Percentiles rank a stretch among this genome's conserved stretches.
phyloP scores from a whole-genome alignment of 2,888 invertebrate genomes.

The Sycophila texana region DNA sequence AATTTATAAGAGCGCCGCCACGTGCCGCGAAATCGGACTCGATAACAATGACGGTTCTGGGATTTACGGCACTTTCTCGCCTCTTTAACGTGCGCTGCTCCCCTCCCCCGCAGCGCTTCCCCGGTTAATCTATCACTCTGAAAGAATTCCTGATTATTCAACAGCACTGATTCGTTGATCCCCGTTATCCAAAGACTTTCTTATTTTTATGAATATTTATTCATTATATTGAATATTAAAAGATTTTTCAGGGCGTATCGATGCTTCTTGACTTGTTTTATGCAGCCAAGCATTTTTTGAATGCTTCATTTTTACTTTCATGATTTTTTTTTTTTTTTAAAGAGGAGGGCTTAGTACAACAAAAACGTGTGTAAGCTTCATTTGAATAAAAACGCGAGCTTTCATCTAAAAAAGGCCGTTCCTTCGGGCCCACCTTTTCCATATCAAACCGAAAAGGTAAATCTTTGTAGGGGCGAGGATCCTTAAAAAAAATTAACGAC shows the following conservation, averaged over 20 bases:
- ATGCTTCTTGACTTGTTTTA: too few species aligned
- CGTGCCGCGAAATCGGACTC: not conserved
- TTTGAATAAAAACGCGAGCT: not conserved
- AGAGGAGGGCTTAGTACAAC: too few species aligned
- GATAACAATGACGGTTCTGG: conserved; percentile 46
- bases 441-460: not conserved
- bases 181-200: too few species aligned
- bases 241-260: too few species aligned
- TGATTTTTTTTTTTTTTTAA: too few species aligned
- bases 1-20: conserved; percentile 1
- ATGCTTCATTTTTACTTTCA: too few species aligned
- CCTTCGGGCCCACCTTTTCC: not conserved
- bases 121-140: not conserved
- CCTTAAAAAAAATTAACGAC: conserved; percentile 32
- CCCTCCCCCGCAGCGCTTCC: not conserved
- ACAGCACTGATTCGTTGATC: too few species aligned
- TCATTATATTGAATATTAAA: too few species aligned
- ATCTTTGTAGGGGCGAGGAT: not conserved
- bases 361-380: too few species aligned
- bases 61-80: conserved; percentile 47
- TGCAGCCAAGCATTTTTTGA: too few species aligned
- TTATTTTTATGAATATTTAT: too few species aligned
- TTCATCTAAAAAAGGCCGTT: not conserved
- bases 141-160: too few species aligned
- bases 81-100: not conserved